phyloP scores from a whole-genome alignment of 64 coral and sea anemone species.

The Pocillopora damicornis region DNA sequence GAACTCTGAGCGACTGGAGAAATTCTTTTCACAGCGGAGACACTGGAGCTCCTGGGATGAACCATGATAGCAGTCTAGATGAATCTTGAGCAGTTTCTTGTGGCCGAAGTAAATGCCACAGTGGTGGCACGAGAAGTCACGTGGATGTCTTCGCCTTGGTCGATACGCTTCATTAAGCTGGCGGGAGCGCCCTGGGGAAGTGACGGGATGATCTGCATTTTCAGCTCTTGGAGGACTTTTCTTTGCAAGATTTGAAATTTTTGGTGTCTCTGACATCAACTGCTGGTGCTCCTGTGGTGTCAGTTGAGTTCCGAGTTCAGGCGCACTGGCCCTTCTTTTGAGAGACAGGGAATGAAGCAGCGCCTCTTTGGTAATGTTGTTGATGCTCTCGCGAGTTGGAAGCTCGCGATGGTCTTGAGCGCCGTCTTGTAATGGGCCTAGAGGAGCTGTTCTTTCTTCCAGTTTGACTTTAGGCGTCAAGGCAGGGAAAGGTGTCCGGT shows the following conservation, averaged over 20 bases:
- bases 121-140: conserved; percentile 63
- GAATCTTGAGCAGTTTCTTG: conserved; percentile 90
- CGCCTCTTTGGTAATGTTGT: conserved; percentile 83
- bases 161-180: conserved; percentile 22
- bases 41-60: conserved; percentile 39
- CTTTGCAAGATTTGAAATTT: neutral
- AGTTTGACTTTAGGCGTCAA: neutral
- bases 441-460: neutral
- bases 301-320: conserved; percentile 51
- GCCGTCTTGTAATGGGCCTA: conserved; percentile 8
- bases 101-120: conserved; percentile 84
- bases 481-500: neutral
- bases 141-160: conserved; percentile 47
- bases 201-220: neutral
- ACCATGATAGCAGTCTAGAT: conserved; percentile 89
- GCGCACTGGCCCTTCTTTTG: conserved; percentile 70
- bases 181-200: conserved; percentile 3
- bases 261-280: neutral
- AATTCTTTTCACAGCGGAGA: conserved; percentile 57
- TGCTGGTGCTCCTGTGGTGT: conserved; percentile 8
- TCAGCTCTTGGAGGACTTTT: neutral
- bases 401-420: neutral
- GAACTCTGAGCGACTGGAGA: conserved; percentile 62
- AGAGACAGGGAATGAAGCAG: conserved; percentile 79
- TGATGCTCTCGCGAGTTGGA: conserved; percentile 64